phyloP scores from a whole-genome alignment of 2,888 invertebrate species.

The Anthophora plumipes region DNA sequence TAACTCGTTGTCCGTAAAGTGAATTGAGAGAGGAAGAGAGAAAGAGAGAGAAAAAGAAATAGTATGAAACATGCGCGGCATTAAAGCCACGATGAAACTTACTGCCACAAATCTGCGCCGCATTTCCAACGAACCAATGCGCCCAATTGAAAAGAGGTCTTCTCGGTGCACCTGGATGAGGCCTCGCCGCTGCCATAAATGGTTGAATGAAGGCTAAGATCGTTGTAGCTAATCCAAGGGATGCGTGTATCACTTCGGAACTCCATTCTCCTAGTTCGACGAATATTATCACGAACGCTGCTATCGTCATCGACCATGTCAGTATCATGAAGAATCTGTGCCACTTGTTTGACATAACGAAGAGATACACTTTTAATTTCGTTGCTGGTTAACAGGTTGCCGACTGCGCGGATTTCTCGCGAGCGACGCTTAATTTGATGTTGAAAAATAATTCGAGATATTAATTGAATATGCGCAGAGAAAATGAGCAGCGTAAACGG shows the following conservation, averaged over 20 bases:
- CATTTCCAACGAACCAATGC: slow-evolving; percentile 95
- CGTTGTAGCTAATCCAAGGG: slow-evolving; percentile 92
- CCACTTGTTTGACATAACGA: slow-evolving; percentile 86
- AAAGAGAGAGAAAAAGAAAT: slow-evolving; percentile 15
- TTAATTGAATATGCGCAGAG: no score
- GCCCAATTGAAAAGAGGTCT: slow-evolving; percentile 95
- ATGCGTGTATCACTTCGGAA: slow-evolving; percentile 91
- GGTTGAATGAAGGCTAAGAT: slow-evolving; percentile 94
- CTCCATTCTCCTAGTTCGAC: slow-evolving; percentile 92
- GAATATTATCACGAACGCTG: slow-evolving; percentile 93
- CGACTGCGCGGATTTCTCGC: no score
- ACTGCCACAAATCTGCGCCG: slow-evolving; percentile 95
- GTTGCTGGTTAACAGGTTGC: no score
- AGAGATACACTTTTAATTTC: neutral
- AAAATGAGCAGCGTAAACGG: neutral
- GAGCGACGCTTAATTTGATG: no score
- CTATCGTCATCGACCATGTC: slow-evolving; percentile 92
- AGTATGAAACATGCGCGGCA: neutral
- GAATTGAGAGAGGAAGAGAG: slow-evolving; percentile 1
- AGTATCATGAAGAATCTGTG: slow-evolving; percentile 94
- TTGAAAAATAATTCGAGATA: no score
- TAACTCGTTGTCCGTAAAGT: slow-evolving; percentile 33
- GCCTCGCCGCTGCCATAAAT: slow-evolving; percentile 94
- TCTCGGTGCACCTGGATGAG: slow-evolving; percentile 92
- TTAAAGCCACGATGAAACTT: slow-evolving; percentile 82